These are phyloP conservation scores for Homarus gammarus DNA, from an alignment of 2,888 invertebrate species.

Conservation along the genomic window DNA sequence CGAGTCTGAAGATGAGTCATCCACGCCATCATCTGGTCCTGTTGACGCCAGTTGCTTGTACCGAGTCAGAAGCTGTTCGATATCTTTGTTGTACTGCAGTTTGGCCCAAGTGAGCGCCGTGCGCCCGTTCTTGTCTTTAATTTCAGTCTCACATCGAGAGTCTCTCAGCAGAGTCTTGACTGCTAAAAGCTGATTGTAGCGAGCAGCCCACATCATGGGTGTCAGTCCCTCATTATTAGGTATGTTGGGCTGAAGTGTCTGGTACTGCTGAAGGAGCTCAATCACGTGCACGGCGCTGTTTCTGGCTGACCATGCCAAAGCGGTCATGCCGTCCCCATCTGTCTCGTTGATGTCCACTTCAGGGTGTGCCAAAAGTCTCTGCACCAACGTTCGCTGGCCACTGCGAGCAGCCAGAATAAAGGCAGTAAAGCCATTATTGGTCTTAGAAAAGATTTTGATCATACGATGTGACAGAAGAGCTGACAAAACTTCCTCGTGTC, in stretches of 20 bases:
- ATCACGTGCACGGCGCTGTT: constrained; percentile 68
- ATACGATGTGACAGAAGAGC: constrained; percentile 55
- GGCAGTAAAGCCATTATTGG: constrained; percentile 66
- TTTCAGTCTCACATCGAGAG: constrained; percentile 51
- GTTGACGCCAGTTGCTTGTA: constrained; percentile 59
- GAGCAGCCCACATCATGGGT: constrained; percentile 74
- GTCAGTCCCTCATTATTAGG: constrained; percentile 63
- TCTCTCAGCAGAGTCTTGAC: constrained; percentile 73
- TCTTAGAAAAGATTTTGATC: constrained; percentile 37
- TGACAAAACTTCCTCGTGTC: constrained; percentile 68
- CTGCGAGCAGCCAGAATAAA: constrained; percentile 65
- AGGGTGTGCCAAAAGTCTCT: constrained; percentile 64
- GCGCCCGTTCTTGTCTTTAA: constrained; percentile 55
- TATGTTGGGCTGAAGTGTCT: constrained; percentile 60
- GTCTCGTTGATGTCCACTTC: constrained; percentile 72
- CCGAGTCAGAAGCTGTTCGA: constrained; percentile 61
- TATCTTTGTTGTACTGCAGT: constrained; percentile 59
- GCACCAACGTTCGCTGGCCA: constrained; percentile 62
- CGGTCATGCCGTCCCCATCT: constrained; percentile 68
- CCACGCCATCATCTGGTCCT: constrained; percentile 41
- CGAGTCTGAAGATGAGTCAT: constrained; percentile 51
- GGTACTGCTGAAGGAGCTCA: constrained; percentile 73
- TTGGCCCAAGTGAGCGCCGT: constrained; percentile 70
- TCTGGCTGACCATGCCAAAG: constrained; percentile 68
- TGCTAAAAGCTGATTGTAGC: constrained; percentile 64